Conservation (phyloP, 2,113 vertebrate species). For the Myanophis thanlyinensis region DNA sequence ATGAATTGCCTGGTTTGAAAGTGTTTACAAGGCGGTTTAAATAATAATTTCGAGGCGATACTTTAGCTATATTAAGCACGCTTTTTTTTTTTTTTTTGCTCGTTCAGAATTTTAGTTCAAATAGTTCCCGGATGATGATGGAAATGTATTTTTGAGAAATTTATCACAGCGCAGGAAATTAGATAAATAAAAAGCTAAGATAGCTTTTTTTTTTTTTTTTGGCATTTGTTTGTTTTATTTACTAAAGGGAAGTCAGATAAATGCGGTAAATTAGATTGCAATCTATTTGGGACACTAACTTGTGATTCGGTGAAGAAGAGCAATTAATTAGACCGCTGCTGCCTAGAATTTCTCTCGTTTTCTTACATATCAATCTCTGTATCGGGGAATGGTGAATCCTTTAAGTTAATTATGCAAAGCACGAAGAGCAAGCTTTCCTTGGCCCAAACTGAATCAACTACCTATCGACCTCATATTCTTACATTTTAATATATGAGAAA, state of each 20-base stretch:
- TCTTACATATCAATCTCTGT: neutral
- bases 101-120: neutral
- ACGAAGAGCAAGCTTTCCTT: neutral
- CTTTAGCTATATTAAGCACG: neutral
- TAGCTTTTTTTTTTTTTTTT: no score
- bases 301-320: neutral
- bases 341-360: neutral
- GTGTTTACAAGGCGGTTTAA: neutral
- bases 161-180: neutral
- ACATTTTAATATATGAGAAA: neutral
- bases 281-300: neutral
- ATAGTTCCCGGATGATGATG: neutral
- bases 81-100: no score
- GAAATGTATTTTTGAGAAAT: neutral
- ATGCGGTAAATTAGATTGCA: neutral
- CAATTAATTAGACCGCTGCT: neutral
- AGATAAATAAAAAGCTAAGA: no score
- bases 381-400: neutral
- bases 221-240: neutral
- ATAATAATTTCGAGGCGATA: neutral
- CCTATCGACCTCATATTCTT: neutral
- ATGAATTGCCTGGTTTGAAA: neutral
- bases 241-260: neutral
- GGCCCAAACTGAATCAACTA: neutral
- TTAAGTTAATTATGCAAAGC: neutral